These are phyloP conservation scores for Apodemia zela DNA, from an alignment of 2,888 invertebrate genomes.

Conservation along the genomic window DNA sequence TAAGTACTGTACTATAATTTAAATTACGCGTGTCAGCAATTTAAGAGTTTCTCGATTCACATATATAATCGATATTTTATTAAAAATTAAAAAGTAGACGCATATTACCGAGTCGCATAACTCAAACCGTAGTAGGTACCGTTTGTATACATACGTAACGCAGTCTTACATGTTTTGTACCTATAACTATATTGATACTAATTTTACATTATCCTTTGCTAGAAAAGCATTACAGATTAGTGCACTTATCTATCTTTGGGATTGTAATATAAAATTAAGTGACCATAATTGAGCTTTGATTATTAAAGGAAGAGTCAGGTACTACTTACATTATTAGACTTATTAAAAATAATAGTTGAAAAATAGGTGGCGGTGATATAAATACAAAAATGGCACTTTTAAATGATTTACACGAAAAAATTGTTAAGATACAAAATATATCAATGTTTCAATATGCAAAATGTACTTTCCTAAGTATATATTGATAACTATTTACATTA, in stretches of 20 bases:
- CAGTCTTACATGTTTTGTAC: neutral
- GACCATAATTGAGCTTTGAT: conserved; percentile 12
- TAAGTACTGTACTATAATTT: neutral
- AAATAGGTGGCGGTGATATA: conserved; percentile 5
- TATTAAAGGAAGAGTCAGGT: neutral
- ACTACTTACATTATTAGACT: conserved; percentile 4
- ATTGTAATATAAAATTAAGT: conserved; percentile 19
- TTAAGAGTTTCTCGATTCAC: neutral
- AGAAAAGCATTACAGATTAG: neutral
- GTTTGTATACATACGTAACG: neutral
- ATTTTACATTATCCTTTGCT: neutral
- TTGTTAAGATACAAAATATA: neutral
- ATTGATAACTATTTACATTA: neutral
- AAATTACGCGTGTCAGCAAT: neutral
- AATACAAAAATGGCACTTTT: conserved; percentile 15
- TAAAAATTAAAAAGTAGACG: neutral
- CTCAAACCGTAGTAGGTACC: neutral
- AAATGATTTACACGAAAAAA: neutral
- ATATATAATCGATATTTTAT: too few species aligned
- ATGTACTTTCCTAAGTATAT: neutral
- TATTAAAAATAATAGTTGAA: neutral
- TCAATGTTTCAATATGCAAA: neutral
- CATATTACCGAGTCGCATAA: neutral
- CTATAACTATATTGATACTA: neutral
- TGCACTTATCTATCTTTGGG: conserved; percentile 14